Evolutionary conservation across 2,113 vertebrate species (phyloP), one percentile per base, ranked within the genome.

Genomic region (Peromyscus californicus): DNA sequence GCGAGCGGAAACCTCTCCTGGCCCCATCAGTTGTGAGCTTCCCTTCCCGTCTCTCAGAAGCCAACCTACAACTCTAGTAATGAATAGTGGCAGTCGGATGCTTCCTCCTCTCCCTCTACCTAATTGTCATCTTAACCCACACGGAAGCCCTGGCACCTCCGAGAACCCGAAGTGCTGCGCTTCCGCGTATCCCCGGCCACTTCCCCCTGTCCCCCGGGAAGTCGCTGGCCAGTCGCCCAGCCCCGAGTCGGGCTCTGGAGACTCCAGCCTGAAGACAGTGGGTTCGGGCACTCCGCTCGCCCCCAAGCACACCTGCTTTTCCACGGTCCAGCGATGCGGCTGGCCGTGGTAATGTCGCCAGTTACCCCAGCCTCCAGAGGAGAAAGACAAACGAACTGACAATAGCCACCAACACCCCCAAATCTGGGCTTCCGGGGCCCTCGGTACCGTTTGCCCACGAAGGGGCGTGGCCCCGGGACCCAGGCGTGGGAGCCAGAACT

Each of bases 81-180:
- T 21, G 5, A 65, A 1, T 61, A 24, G 7, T 36, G 54, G 12
- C 29, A 13, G 33, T 8, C 54, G 0, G 33, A 12, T 0, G 7
- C 22, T 74, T 59, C 45, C 48, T 26, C n/a, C 16, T 13, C 33
- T 3, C 42, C 61, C 76, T 54, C 8, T 3, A 6, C 54, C 22
- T 10, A 11, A 51, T 51, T 51, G 51, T 51, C 51, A 9, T 10
- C 51, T 51, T 11, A 51, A 39, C n/a, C 22, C 11, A n/a, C 31
- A 65, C 76, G 39, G 70, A 88, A 39, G 70, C 65, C 69, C 0
- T 17, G 48, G 59, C 0, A 39, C 79, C 17, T 48, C 82, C 2
- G 19, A 59, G 48, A 67, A 54, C 33, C 48, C 33, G 48, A 17
- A 39, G 33, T n/a, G 48, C 48, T 72, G 21, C 2, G 69, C 45